phyloP scores from a whole-genome alignment of 2,113 vertebrate species.

The Acinonyx jubatus region DNA sequence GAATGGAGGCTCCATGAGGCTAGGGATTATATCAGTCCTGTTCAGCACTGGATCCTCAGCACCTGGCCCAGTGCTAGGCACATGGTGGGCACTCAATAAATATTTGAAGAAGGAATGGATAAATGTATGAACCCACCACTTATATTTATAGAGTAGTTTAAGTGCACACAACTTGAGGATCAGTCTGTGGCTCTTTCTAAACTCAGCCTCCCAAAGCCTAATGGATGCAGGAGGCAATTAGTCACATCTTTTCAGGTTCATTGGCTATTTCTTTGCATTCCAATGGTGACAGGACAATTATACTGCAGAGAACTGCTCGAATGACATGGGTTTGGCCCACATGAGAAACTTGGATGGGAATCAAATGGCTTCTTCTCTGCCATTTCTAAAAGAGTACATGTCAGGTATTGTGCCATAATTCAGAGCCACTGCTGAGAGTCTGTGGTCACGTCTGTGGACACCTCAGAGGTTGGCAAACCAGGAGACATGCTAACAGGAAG shows the following conservation, averaged over 20 bases:
- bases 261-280: background rate
- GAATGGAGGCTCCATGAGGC: background rate
- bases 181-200: background rate
- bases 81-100: background rate
- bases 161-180: background rate
- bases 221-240: background rate
- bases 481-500: background rate
- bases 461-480: background rate
- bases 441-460: background rate
- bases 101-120: slow-evolving; percentile 4
- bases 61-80: background rate
- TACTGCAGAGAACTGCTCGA: background rate
- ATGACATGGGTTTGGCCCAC: background rate
- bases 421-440: background rate
- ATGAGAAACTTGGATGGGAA: background rate
- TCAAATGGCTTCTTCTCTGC: background rate
- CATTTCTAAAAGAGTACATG: background rate
- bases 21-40: background rate
- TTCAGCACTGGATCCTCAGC: background rate
- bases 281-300: background rate
- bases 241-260: background rate
- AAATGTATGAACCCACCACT: background rate
- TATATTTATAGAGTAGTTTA: background rate
- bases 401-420: background rate
- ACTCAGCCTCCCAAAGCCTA: background rate